Percentiles rank a stretch among this genome's conserved stretches.
These are phyloP conservation scores for Sphaerophoria rueppellii DNA, from an alignment of 2,888 invertebrate species.

Conservation along the genomic window DNA sequence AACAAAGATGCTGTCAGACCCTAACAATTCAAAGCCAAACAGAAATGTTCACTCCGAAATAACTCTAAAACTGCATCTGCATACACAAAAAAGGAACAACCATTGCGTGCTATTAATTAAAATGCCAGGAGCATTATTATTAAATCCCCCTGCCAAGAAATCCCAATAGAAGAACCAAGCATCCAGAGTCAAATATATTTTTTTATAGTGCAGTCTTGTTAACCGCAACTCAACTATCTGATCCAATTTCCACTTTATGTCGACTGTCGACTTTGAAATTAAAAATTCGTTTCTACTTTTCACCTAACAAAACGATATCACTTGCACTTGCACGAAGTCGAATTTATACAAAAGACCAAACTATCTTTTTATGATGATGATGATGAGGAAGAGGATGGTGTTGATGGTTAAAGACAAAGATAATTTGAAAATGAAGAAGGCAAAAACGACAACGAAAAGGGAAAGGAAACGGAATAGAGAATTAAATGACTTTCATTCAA, in stretches of 20 bases:
- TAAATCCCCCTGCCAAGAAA: neutral
- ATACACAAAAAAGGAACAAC: constrained; percentile 19
- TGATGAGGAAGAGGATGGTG: neutral
- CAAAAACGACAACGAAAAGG: constrained; percentile 7
- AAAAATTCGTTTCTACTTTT: constrained; percentile 31
- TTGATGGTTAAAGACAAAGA: constrained; percentile 7
- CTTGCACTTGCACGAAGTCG: constrained; percentile 21
- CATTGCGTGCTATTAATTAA: constrained; percentile 53
- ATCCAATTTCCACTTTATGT: constrained; percentile 42
- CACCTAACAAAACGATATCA: constrained; percentile 30
- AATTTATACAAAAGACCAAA: constrained; percentile 38
- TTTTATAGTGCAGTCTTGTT: constrained; percentile 10
- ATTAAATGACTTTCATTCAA: constrained; percentile 55
- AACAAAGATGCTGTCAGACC: neutral
- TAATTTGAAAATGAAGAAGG: constrained; percentile 21
- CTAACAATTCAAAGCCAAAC: neutral
- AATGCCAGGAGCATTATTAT: constrained; percentile 50
- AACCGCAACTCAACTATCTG: neutral
- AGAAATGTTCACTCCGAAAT: neutral
- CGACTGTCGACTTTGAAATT: constrained; percentile 17
- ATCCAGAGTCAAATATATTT: constrained; percentile 18
- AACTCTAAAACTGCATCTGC: constrained; percentile 13
- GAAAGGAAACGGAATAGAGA: neutral
- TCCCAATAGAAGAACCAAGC: neutral
- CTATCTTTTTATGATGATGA: constrained; percentile 28